These are phyloP conservation scores for Andrena dorsata DNA, from an alignment of 2,888 invertebrate genomes.

Conservation along the genomic window DNA sequence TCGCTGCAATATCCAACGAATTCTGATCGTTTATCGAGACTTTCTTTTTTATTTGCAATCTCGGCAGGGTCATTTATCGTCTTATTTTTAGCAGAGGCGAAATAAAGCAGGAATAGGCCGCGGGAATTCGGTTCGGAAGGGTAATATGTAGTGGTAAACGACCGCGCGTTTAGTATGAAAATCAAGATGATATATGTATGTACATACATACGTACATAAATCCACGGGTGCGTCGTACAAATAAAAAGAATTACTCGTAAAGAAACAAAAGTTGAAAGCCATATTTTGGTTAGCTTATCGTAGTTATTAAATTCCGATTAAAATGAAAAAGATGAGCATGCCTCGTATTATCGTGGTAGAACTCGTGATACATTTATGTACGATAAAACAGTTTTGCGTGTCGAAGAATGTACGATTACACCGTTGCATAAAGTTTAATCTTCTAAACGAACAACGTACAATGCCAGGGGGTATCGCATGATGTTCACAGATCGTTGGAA, in stretches of 20 bases:
- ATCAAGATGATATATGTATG: too few relatives aligned
- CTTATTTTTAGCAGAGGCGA: neutral
- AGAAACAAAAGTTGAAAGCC: constrained; percentile 8
- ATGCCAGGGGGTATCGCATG: constrained; percentile 26
- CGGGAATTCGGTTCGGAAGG: too few relatives aligned
- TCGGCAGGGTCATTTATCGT: neutral
- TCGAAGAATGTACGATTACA: constrained; percentile 37
- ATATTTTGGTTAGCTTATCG: constrained; percentile 11
- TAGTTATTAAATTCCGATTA: constrained; percentile 14
- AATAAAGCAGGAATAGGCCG: too few relatives aligned
- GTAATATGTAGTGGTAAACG: too few relatives aligned
- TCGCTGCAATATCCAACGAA: constrained; percentile 4
- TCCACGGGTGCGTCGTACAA: too few relatives aligned
- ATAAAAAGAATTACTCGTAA: neutral
- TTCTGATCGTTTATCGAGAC: constrained; percentile 8
- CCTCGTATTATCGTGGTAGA: neutral
- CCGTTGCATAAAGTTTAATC: constrained; percentile 30
- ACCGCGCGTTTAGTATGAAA: too few relatives aligned
- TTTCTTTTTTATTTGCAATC: neutral
- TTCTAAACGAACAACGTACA: constrained; percentile 25
- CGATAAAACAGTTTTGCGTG: neutral
- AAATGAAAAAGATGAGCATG: constrained; percentile 12
- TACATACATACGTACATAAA: too few relatives aligned
- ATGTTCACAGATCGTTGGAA: constrained; percentile 7
- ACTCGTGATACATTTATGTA: neutral